Evolutionary conservation across 2,113 vertebrate genomes (phyloP).

Genomic region (Nesospiza acunhae): DNA sequence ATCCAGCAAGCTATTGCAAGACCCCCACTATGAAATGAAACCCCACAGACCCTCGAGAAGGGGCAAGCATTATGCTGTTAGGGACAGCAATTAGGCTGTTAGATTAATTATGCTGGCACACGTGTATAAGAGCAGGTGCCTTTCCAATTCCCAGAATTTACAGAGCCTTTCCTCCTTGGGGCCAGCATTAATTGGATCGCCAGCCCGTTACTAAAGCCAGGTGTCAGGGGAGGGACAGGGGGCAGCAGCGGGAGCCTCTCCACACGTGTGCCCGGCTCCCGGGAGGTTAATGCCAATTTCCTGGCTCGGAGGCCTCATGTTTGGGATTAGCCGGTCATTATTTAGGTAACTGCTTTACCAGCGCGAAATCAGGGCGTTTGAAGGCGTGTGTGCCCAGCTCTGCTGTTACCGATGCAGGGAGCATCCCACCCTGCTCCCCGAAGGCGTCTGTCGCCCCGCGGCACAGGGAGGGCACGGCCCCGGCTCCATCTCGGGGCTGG

Average conservation of each 20-base stretch:
- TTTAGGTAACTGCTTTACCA: not conserved
- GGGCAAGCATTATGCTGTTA: not conserved
- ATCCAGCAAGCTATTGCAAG: not conserved
- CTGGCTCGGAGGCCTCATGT: not conserved
- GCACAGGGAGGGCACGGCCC: not conserved
- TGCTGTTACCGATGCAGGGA: not conserved
- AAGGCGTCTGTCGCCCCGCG: not conserved
- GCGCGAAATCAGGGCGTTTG: not conserved
- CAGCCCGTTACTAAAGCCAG: not conserved
- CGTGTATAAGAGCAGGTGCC: not conserved
- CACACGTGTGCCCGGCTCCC: not conserved
- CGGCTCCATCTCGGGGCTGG: not conserved
- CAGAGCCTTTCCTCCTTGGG: not conserved
- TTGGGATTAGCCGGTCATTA: slow-evolving; percentile 22
- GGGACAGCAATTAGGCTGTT: not conserved
- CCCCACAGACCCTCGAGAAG: not conserved
- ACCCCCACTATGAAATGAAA: not conserved
- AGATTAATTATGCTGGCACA: not conserved
- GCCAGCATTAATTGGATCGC: not conserved
- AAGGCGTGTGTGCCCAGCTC: not conserved
- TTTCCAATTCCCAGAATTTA: not conserved
- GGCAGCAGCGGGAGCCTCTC: not conserved
- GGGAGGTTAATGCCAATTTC: not conserved
- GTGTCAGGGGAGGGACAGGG: not conserved
- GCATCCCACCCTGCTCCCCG: not conserved